Conservation (phyloP, 2,113 vertebrate species). For the Eptatretus burgeri region DNA sequence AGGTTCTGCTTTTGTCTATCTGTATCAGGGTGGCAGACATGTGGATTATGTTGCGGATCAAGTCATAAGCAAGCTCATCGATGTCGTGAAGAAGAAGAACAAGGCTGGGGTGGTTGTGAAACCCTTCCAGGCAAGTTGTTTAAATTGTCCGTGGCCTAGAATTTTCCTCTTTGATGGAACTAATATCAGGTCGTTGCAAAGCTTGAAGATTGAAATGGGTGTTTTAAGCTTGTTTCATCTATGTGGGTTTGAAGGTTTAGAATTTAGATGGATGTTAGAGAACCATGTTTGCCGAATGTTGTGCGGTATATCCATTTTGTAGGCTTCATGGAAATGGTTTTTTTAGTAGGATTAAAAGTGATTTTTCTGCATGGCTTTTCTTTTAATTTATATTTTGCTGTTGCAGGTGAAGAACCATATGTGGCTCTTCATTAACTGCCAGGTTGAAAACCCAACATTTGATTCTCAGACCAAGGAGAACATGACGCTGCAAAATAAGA, state of each 20-base stretch:
- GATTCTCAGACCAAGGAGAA: constrained; percentile 99
- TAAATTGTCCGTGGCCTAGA: background rate
- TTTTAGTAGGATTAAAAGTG: constrained; percentile 6
- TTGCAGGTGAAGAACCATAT: constrained; percentile 86
- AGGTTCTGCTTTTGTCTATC: constrained; percentile 1
- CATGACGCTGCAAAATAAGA: constrained; percentile 90
- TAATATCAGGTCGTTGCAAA: no score
- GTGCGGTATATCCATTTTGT: no score
- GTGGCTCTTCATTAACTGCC: constrained; percentile 91
- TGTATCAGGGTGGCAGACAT: constrained; percentile 57
- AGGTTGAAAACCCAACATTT: constrained; percentile 86
- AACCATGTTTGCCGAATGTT: no score
- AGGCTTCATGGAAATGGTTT: no score
- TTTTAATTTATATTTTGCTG: constrained; percentile 9
- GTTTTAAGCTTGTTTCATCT: no score
- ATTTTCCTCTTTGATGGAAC: no score
- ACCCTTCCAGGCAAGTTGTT: constrained; percentile 59
- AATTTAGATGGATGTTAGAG: no score
- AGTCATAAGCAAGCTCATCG: constrained; percentile 77
- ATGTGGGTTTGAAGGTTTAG: no score
- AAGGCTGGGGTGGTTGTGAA: constrained; percentile 92
- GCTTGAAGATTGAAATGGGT: no score
- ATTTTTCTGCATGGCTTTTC: background rate
- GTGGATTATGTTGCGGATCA: constrained; percentile 91
- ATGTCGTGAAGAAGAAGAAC: constrained; percentile 98